phyloP scores from a whole-genome alignment of 2,113 vertebrate genomes.

The Glaucomys volans region DNA sequence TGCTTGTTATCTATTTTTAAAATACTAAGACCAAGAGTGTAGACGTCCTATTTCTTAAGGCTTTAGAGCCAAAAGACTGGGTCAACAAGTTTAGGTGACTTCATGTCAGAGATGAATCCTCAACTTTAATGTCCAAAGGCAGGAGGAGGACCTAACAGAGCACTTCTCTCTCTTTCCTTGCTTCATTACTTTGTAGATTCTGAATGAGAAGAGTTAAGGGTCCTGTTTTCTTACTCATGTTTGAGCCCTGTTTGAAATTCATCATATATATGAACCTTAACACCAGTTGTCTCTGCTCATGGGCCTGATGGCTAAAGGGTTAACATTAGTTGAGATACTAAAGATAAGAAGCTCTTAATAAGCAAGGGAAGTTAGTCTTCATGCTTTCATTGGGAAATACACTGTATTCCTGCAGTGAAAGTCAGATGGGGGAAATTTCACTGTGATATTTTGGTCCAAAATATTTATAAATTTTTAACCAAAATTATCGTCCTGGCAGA shows the following conservation, averaged over 20 bases:
- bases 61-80: background rate
- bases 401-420: background rate
- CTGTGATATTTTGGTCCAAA: constrained; percentile 46
- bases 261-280: background rate
- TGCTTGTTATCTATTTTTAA: background rate
- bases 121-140: background rate
- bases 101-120: background rate
- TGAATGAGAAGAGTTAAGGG: background rate
- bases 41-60: background rate
- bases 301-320: background rate
- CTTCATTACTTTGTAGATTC: background rate
- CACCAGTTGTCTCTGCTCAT: background rate
- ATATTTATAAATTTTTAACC: constrained; percentile 59
- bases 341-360: background rate
- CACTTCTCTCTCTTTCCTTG: background rate
- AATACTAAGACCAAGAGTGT: accelerated
- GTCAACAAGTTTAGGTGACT: background rate
- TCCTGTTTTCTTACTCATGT: background rate
- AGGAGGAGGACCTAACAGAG: background rate
- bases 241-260: background rate
- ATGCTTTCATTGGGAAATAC: background rate
- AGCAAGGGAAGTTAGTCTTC: constrained; percentile 9
- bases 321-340: background rate
- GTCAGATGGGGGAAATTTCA: constrained; percentile 32
- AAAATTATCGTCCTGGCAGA: background rate